phyloP scores from a whole-genome alignment of 2,797 vertebrate genomes.

The Eulemur rubriventer region DNA sequence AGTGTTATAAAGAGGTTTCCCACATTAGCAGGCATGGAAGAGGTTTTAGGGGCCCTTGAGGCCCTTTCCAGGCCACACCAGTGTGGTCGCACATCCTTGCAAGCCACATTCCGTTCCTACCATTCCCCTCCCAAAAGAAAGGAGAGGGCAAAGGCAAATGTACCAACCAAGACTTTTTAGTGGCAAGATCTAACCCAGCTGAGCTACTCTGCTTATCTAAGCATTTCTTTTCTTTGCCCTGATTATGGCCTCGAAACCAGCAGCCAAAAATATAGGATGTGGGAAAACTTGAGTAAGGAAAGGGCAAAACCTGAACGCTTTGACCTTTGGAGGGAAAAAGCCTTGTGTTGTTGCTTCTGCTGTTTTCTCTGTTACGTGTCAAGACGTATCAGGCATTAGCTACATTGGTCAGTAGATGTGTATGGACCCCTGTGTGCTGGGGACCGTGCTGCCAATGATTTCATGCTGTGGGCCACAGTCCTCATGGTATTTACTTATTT shows the following conservation, averaged over 20 bases:
- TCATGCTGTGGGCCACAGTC: not conserved
- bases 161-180: not conserved
- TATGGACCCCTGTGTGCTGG: not conserved
- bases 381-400: not conserved
- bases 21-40: not conserved
- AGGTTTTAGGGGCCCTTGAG: not conserved
- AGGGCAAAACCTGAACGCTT: not conserved
- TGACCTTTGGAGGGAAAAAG: not conserved
- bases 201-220: conserved; percentile 31
- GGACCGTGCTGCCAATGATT: not conserved
- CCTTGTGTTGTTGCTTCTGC: not conserved
- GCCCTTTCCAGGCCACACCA: not conserved
- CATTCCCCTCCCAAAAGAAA: not conserved
- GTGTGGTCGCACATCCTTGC: rapidly evolving
- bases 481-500: not conserved
- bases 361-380: not conserved
- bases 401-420: not conserved
- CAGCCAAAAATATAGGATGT: conserved; percentile 38
- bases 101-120: not conserved
- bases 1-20: conserved; percentile 28
- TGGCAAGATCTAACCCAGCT: not conserved
- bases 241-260: conserved; percentile 55
- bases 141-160: not conserved
- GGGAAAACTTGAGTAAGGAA: conserved; percentile 44
- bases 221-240: not conserved